phyloP scores from a whole-genome alignment of 2,888 invertebrate genomes.

The Blera fallax region DNA sequence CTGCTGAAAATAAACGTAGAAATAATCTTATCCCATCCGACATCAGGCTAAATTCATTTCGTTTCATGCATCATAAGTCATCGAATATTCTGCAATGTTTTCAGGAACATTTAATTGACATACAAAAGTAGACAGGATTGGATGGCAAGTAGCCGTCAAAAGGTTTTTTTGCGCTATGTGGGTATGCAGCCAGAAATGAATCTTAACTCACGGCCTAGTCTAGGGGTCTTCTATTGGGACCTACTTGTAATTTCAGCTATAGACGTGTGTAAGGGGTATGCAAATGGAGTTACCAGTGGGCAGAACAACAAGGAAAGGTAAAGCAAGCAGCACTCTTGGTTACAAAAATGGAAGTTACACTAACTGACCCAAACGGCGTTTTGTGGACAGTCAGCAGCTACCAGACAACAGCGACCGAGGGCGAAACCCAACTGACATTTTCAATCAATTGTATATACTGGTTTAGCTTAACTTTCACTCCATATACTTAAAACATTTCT shows the following conservation, averaged over 20 bases:
- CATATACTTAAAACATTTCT: slow-evolving; percentile 55
- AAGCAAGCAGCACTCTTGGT: slow-evolving; percentile 36
- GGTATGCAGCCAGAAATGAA: background rate
- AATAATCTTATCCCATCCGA: background rate
- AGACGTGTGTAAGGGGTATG: slow-evolving; percentile 24
- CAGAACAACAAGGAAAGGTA: slow-evolving; percentile 21
- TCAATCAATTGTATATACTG: slow-evolving; percentile 65
- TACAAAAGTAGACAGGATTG: background rate
- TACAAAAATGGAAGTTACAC: background rate
- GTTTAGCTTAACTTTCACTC: slow-evolving; percentile 40
- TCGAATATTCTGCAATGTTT: background rate
- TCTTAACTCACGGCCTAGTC: background rate
- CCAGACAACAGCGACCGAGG: slow-evolving; percentile 30
- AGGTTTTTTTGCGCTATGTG: background rate
- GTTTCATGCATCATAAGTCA: background rate
- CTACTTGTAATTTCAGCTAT: slow-evolving; percentile 62
- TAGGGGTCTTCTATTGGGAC: background rate
- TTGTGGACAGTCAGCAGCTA: slow-evolving; percentile 55
- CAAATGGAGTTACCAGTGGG: slow-evolving; percentile 26
- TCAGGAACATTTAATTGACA: background rate
- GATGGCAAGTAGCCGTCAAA: background rate
- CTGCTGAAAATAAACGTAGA: no score
- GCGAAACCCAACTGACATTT: slow-evolving; percentile 38
- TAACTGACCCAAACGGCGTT: slow-evolving; percentile 22
- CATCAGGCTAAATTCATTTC: background rate